phyloP scores from a whole-genome alignment of 1,140 invertebrate genomes.

The Olivierus martensii region DNA sequence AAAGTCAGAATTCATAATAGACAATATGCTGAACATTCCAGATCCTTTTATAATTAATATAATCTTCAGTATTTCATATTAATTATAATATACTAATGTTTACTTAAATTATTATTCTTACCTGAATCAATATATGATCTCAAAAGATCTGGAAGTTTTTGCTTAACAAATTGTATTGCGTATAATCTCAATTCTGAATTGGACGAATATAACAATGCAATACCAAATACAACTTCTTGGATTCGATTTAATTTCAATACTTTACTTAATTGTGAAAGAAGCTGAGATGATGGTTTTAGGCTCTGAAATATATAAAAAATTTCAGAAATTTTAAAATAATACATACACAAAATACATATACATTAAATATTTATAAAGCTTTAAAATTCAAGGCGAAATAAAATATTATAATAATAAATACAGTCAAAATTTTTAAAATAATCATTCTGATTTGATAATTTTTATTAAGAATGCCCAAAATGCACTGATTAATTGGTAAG shows the following conservation, averaged over 20 bases:
- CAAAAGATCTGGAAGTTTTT: constrained; percentile 67
- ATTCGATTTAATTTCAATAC: constrained; percentile 65
- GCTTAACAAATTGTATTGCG: constrained; percentile 60
- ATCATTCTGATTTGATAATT: no score
- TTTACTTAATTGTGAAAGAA: constrained; percentile 67
- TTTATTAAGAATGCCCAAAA: no score
- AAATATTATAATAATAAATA: not conserved
- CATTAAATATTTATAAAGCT: not conserved
- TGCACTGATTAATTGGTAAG: no score
- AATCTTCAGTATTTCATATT: no score
- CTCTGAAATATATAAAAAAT: constrained; percentile 44
- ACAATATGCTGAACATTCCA: no score
- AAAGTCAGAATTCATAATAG: no score
- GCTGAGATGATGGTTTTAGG: constrained; percentile 53
- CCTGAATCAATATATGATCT: constrained; percentile 66
- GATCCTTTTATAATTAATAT: no score
- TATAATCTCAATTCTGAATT: constrained; percentile 53
- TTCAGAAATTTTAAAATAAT: no score
- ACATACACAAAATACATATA: no score
- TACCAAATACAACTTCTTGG: constrained; percentile 75
- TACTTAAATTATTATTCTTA: no score
- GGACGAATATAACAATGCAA: constrained; percentile 63
- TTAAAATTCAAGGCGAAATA: not conserved
- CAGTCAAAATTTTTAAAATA: no score
- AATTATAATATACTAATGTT: no score